These are phyloP conservation scores for Aspidiotus destructor DNA, from an alignment of 2,888 invertebrate species.

Conservation along the genomic window DNA sequence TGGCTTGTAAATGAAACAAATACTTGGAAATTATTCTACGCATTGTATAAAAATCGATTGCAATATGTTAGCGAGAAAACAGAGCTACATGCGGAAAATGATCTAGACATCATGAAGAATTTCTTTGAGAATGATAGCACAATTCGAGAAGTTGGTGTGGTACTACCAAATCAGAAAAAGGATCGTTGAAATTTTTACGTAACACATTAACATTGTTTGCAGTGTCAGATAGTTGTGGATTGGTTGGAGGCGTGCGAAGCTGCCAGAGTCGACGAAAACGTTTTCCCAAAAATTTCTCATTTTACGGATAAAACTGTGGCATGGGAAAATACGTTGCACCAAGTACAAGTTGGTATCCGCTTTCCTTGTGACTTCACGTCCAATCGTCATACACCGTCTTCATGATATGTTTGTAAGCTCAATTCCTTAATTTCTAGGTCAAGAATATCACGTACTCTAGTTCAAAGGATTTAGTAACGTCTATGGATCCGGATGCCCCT, in stretches of 20 bases:
- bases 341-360: conserved; percentile 47
- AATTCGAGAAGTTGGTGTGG: conserved; percentile 43
- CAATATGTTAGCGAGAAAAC: conserved; percentile 37
- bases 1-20: conserved; percentile 68
- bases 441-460: conserved; percentile 37
- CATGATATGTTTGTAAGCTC: neutral
- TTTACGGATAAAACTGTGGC: conserved; percentile 73
- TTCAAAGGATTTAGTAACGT: conserved; percentile 52
- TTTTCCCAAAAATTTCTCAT: conserved; percentile 50
- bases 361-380: neutral
- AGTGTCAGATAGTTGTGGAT: conserved; percentile 74
- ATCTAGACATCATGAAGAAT: conserved; percentile 50
- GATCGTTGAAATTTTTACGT: neutral
- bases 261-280: conserved; percentile 45
- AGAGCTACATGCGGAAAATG: conserved; percentile 45
- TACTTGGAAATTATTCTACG: conserved; percentile 76
- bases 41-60: conserved; percentile 71
- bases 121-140: conserved; percentile 50
- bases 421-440: conserved; percentile 5
- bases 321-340: conserved; percentile 86
- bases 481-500: conserved; percentile 84
- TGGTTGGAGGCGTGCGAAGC: conserved; percentile 80
- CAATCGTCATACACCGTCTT: neutral
- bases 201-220: conserved; percentile 37
- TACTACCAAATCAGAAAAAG: neutral